These are phyloP conservation scores for Actinia tenebrosa DNA, from an alignment of 64 coral and sea anemone genomes.

Conservation along the genomic window DNA sequence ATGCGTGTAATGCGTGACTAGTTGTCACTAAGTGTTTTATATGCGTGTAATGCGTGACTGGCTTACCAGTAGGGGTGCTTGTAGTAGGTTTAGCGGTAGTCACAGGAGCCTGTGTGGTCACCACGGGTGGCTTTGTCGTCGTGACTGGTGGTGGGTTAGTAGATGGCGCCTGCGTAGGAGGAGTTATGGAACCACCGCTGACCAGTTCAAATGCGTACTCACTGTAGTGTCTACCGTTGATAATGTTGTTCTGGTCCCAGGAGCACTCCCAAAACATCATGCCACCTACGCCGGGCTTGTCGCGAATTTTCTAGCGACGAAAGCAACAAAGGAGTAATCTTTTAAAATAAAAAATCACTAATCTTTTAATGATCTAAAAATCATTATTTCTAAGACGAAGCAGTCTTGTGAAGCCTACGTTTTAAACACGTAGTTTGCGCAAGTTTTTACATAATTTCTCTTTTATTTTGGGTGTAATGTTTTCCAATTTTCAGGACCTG, in stretches of 20 bases:
- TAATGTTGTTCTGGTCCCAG: constrained; percentile 85
- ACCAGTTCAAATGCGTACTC: constrained; percentile 56
- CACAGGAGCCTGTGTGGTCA: background rate
- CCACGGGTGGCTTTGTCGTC: background rate
- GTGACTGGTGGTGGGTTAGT: constrained; percentile 8
- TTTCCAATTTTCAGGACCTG: too few relatives aligned
- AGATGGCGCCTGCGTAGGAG: constrained; percentile 33
- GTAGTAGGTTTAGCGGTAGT: constrained; percentile 29
- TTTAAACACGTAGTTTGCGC: too few relatives aligned
- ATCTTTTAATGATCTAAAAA: too few relatives aligned
- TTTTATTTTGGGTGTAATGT: too few relatives aligned
- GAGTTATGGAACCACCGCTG: constrained; percentile 25
- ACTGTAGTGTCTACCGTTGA: constrained; percentile 60
- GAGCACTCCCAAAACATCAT: constrained; percentile 92
- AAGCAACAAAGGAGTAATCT: background rate
- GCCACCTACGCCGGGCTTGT: constrained; percentile 73
- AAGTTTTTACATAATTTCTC: too few relatives aligned
- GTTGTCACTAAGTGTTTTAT: too few relatives aligned
- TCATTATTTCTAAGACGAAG: background rate
- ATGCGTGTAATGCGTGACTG: background rate
- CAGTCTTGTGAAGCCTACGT: too few relatives aligned
- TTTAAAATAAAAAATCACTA: background rate
- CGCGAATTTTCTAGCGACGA: constrained; percentile 59
- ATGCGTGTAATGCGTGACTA: too few relatives aligned
- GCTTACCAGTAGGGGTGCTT: background rate